Percentiles rank a stretch among this genome's conserved stretches.
phyloP scores from a whole-genome alignment of 2,113 vertebrate species.

The Hippopotamus amphibius region DNA sequence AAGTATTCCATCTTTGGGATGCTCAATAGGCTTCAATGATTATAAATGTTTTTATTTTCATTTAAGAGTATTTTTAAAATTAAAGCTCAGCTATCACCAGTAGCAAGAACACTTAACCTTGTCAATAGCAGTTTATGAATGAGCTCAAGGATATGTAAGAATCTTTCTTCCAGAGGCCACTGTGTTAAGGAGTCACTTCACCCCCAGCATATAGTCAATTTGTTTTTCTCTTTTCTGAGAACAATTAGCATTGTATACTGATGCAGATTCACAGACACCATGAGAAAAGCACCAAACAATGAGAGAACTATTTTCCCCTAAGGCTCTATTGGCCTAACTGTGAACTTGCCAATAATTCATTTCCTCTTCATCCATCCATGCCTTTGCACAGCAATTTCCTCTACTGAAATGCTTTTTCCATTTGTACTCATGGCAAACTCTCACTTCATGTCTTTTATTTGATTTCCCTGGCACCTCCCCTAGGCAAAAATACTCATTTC shows the following conservation, averaged over 20 bases:
- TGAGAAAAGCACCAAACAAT: not conserved
- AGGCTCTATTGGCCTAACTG: not conserved
- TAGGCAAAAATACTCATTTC: not conserved
- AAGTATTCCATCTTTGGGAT: constrained; percentile 61
- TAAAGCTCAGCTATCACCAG: constrained; percentile 74
- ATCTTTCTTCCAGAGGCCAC: constrained; percentile 59
- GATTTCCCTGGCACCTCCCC: not conserved
- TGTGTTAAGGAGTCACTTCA: constrained; percentile 44
- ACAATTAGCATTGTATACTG: not conserved
- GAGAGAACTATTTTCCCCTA: not conserved
- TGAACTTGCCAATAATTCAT: constrained; percentile 52
- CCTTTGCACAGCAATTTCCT: constrained; percentile 8
- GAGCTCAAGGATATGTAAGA: constrained; percentile 69
- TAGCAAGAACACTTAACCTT: constrained; percentile 71
- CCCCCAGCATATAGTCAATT: constrained; percentile 53
- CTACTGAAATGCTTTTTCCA: not conserved
- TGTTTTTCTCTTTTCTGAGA: constrained; percentile 33
- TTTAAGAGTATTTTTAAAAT: constrained; percentile 69
- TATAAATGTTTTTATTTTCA: constrained; percentile 76
- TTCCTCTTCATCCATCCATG: not conserved
- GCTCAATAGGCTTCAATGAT: constrained; percentile 55
- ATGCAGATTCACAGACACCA: constrained; percentile 12
- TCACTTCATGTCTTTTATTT: constrained; percentile 16
- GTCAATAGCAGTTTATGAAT: constrained; percentile 71
- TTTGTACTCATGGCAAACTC: constrained; percentile 3